Base-by-base conservation (phyloP, 2,113 vertebrate species). In the Dasyprocta punctata region DNA sequence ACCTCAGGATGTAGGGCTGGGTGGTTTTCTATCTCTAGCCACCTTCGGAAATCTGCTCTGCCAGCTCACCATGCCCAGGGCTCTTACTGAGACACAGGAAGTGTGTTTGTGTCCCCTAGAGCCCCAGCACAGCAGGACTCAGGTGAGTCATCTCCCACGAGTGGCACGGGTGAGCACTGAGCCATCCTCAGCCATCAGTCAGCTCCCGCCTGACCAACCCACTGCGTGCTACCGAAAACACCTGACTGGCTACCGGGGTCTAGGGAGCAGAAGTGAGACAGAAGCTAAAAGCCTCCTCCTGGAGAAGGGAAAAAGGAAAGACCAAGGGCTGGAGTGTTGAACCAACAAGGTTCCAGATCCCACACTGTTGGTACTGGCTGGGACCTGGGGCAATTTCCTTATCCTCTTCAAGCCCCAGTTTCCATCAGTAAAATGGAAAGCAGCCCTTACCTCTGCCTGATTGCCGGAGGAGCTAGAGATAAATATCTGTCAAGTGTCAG, bases 101-200 rank as follows among this genome's bases (percentile, higher is more conserved):
- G 81, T 71, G 20, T 69, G 38, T 65, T 1, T 73, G 41, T 92
- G 90, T 97, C 54, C 93, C 93, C 94, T 30, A 56, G 86, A 91
- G 89, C 49, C 94, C 56, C 77, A 63, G 36, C 52, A 60, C 41
- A 13, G 49, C 97, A 63, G 71, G 33, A 49, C 73, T 93, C 78
- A 3, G 1, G 36, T 97, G 97, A 98, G 73, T 97, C 97, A 97
- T 56, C 92, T 94, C 94, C 90, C 93, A 54, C 20, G 20, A 92
- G 61, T 10, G 24, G 44, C 60, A 5, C 56, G n/a, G 14, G 52
- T 30, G 1, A 7, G 16, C 33, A 20, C 81, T n/a, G 73, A 96
- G 56, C 52, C 41, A 16, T 75, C 86, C 47, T 28, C 16, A 2
- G 52, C 73, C 30, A 22, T 49, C 65, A 3, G 28, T 22, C 84